A percentile compares a stretch with the other conserved stretches of the same genome.
Evolutionary conservation across 1,140 invertebrate genomes (phyloP).

Genomic region (Ceratina calcarata): DNA sequence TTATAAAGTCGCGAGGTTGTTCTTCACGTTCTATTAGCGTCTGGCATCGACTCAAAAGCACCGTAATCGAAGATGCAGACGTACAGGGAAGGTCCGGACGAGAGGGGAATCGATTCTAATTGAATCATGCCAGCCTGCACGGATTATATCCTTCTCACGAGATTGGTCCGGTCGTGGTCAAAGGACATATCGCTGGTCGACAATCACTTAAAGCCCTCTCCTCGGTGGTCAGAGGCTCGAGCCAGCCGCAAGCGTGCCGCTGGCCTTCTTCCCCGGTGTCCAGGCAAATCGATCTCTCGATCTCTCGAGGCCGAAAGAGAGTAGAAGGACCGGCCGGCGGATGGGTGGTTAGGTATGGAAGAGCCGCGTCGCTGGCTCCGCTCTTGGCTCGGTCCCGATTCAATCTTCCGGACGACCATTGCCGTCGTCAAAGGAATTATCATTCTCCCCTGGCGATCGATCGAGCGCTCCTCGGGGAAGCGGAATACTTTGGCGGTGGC

Average conservation of each 20-base stretch:
- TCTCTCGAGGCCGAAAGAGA: not conserved
- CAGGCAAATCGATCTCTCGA: conserved; percentile 47
- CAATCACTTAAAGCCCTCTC: conserved; percentile 51
- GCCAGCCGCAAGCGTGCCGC: conserved; percentile 20
- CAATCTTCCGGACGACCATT: conserved; percentile 15
- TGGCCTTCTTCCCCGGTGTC: conserved; percentile 15
- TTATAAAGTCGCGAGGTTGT: conserved; percentile 5
- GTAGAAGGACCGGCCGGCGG: not conserved
- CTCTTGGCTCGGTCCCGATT: not conserved
- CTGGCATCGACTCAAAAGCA: conserved; percentile 21
- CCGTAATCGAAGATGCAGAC: conserved; percentile 32
- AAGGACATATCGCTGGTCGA: conserved; percentile 48
- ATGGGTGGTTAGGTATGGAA: not conserved
- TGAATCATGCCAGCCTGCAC: conserved; percentile 40
- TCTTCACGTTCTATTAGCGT: conserved; percentile 21
- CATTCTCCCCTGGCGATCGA: conserved; percentile 23
- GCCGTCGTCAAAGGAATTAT: conserved; percentile 29
- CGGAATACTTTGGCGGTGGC: not conserved
- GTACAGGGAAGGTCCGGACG: too few species aligned
- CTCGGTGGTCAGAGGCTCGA: conserved; percentile 24
- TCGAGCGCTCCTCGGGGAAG: not conserved
- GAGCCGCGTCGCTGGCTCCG: not conserved
- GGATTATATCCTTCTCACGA: conserved; percentile 53
- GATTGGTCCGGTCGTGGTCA: conserved; percentile 46
- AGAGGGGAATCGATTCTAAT: conserved; percentile 41